Evolutionary conservation across 2,113 vertebrate genomes (phyloP).

Genomic region (Semnornis frantzii): DNA sequence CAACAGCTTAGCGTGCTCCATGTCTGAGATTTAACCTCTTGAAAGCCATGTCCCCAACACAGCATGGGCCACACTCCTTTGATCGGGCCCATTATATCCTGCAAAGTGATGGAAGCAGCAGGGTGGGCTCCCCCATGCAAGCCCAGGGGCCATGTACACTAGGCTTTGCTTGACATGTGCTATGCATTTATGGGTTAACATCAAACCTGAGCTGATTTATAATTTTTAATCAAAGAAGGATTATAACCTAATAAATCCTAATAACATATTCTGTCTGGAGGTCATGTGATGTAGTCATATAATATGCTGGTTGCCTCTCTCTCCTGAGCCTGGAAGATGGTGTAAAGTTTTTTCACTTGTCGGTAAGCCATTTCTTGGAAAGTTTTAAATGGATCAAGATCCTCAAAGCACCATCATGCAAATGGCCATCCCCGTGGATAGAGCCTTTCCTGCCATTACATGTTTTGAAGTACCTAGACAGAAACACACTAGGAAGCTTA

Average conservation of each 20-base stretch:
- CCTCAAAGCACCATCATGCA: not conserved
- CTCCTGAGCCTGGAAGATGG: not conserved
- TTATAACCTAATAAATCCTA: conserved; percentile 66
- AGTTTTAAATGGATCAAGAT: not conserved
- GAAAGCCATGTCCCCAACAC: not conserved
- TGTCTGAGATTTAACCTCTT: conserved; percentile 63
- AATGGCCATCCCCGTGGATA: not conserved
- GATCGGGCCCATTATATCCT: conserved; percentile 28
- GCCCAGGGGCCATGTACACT: not conserved
- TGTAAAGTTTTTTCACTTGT: not conserved
- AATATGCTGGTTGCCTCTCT: not conserved
- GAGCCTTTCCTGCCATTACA: not conserved
- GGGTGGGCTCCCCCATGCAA: not conserved
- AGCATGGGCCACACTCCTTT: not conserved
- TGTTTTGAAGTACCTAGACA: not conserved
- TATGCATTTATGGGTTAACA: conserved; percentile 60
- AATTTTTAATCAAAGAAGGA: conserved; percentile 71
- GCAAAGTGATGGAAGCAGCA: not conserved
- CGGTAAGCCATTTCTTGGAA: not conserved
- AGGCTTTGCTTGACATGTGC: conserved; percentile 34
- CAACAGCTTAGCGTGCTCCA: conserved; percentile 48
- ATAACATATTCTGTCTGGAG: conserved; percentile 43
- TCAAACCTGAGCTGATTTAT: conserved; percentile 65
- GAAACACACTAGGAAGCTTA: not conserved
- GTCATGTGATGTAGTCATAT: not conserved